phyloP scores from a whole-genome alignment of 2,113 vertebrate species.

The Maccullochella peelii region DNA sequence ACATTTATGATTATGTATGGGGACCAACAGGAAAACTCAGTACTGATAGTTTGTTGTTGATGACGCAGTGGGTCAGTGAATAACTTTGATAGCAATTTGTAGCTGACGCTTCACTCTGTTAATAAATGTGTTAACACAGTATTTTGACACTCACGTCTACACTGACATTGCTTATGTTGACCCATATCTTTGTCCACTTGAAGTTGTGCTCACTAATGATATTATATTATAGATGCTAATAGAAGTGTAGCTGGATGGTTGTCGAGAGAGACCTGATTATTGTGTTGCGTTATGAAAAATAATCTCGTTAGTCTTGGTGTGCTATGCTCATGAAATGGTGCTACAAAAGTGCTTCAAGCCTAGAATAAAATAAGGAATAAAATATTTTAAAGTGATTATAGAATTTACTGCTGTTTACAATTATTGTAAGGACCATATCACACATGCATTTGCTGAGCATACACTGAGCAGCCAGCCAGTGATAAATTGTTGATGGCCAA shows the following conservation, averaged over 20 bases:
- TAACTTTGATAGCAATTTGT: background rate
- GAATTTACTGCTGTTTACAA: background rate
- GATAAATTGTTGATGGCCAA: background rate
- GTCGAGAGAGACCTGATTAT: background rate
- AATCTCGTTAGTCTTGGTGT: background rate
- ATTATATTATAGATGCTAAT: background rate
- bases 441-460: background rate
- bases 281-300: background rate
- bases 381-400: background rate
- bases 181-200: background rate
- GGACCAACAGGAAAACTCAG: background rate
- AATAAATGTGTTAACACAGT: background rate
- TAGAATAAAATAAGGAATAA: background rate
- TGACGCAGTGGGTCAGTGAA: slow-evolving; percentile 2
- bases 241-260: background rate
- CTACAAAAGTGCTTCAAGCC: background rate
- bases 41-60: background rate
- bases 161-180: background rate
- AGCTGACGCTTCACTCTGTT: background rate
- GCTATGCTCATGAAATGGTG: background rate
- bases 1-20: background rate
- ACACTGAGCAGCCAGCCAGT: background rate
- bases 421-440: background rate
- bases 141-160: slow-evolving; percentile 5
- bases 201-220: background rate